Base-by-base conservation (phyloP, 2,797 vertebrate genomes). In the Rhynchonycteris naso region DNA sequence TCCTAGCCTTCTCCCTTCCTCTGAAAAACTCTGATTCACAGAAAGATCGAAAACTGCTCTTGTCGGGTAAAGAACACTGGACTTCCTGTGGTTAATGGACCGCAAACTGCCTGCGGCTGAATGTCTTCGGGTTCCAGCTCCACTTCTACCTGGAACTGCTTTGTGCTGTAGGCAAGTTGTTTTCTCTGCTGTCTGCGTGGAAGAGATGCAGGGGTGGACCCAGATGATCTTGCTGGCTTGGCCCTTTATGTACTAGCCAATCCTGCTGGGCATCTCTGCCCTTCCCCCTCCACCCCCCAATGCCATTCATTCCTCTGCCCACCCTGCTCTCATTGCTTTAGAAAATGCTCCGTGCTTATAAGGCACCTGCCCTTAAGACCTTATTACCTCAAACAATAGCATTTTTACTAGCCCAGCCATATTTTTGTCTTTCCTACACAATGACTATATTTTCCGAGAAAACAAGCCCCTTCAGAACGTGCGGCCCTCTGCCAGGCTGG, bases 371-470 rank as follows among this genome's bases (percentile, higher is more conserved):
- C 89, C 85, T 95, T 83, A 92, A 56, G 76, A 92, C 68, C 88
- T 86, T 91, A 86, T 96, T 90, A 89, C 87, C 47, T 88, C 71
- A 59, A 82, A 96, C 95, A 95, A 97, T 94, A 66, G 79, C 90
- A 28, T 92, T 97, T 95, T 92, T 92, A 96, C 95, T 69, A 91
- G 91, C 72, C 38, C 54, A 69, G 84, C 65, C 63, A 59, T 91
- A 83, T 87, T 93, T 91, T 95, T 95, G 89, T 75, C 93, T 82
- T 91, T 59, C 72, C 5, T 58, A 91, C 87, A 79, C 96, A 88
- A 92, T 71, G 95, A 96, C 95, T 93, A 38, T 97, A 95, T 96
- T 98, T 97, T 97, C 92, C 78, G 74, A 69, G 95, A 95, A 80
- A 96, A 98, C 91, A 95, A 97, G 97, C 96, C 26, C 47, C 81